These are phyloP conservation scores for Monomorium pharaonis DNA, from an alignment of 1,140 invertebrate species.

Conservation along the genomic window DNA sequence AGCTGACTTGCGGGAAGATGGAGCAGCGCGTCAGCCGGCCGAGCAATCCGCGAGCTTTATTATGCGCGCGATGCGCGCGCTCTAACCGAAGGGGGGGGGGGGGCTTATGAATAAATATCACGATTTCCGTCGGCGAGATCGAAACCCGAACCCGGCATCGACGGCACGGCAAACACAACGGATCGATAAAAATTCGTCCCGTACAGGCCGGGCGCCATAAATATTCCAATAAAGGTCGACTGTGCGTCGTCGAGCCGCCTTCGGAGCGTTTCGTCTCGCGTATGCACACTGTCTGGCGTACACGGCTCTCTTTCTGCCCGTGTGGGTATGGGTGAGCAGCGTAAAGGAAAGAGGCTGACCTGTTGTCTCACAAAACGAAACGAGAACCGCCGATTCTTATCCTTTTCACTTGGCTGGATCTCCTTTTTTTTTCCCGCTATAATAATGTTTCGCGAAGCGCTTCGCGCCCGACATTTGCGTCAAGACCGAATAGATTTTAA, in stretches of 20 bases:
- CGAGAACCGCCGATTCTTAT: conserved; percentile 19
- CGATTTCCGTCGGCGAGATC: conserved; percentile 74
- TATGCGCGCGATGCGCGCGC: conserved; percentile 71
- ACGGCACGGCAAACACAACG: conserved; percentile 72
- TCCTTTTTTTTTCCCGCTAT: not conserved
- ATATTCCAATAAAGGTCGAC: conserved; percentile 79
- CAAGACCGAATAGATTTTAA: conserved; percentile 29
- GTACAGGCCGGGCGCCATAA: conserved; percentile 76
- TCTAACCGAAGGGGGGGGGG: no score
- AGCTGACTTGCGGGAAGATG: conserved; percentile 36
- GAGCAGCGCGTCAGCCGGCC: conserved; percentile 77
- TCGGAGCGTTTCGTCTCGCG: conserved; percentile 61
- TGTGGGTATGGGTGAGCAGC: not conserved
- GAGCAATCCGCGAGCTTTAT: conserved; percentile 75
- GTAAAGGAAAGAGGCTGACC: conserved; percentile 30
- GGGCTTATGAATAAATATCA: conserved; percentile 82
- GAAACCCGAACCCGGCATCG: conserved; percentile 67
- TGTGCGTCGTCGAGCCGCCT: conserved; percentile 68
- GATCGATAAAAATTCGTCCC: conserved; percentile 82
- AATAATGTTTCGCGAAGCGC: conserved; percentile 5
- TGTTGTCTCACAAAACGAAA: conserved; percentile 20
- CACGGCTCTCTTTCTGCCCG: not conserved
- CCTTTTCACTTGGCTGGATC: not conserved
- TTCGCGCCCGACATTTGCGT: not conserved
- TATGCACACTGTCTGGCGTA: conserved; percentile 8